Base-by-base conservation (phyloP, 2,797 vertebrate genomes). In the Spheniscus humboldti region DNA sequence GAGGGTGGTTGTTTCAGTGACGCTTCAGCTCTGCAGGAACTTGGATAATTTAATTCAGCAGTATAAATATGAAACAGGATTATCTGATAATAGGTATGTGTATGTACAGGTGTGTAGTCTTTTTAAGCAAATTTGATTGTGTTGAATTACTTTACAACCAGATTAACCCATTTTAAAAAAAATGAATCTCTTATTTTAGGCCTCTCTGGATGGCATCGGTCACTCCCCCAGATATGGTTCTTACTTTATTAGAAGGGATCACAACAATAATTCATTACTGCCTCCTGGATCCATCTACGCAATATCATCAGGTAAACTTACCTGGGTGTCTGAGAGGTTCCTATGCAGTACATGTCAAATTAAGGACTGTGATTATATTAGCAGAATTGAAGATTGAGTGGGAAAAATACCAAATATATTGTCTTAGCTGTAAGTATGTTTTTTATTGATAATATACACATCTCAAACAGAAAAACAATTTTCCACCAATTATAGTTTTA, bases 211-310 rank as follows among this genome's bases (percentile, higher is more conserved):
- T 99, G 98, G 99, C 99, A 68, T 98, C 99, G 60, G 98, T 99
- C 96, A 99, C 99, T 90, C 99, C 99, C 50, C 99, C 99, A 91
- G 99, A 99, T 97, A 98, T 99, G 97, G 98, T 99, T 96, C 98
- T 99, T 39, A 99, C 99, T 37, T 98, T 99, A 62, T 97, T 99
- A 92, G 99, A 99, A 97, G 99, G 99, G 41, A 98, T 99, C 90
- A 99, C 99, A 17, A 98, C 99, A 87, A 99, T 99, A 95, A 99
- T 99, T 97, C 99, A 99, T 97, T 99, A 99, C 96, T 99, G 99
- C 92, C 98, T 99, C 56, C 97, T 99, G 95, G 99, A 99, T 98
- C 99, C 99, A 43, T 98, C 99, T 78, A 99, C 99, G 1, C 99
- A 99, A 73, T 99, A 99, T 97, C 99, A 99, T 98, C 99, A 99